Percentiles rank a stretch among this genome's conserved stretches.
These are phyloP conservation scores for Periparus ater DNA, from an alignment of 2,797 vertebrate genomes.

Conservation along the genomic window DNA sequence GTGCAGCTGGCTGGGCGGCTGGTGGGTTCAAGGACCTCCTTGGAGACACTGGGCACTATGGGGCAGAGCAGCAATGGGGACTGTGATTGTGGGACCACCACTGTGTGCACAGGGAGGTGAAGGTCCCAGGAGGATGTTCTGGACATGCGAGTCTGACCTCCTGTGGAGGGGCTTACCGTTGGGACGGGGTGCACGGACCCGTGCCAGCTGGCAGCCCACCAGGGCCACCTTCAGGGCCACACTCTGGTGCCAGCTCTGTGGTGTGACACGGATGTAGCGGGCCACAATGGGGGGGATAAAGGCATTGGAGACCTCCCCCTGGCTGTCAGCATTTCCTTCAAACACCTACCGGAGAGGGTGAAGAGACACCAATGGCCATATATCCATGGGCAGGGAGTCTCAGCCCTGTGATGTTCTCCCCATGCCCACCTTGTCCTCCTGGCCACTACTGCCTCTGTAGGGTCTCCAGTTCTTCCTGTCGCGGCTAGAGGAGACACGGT, in stretches of 20 bases:
- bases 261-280: slow-evolving; percentile 80
- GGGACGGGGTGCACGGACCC: not conserved
- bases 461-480: slow-evolving; percentile 83
- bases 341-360: slow-evolving; percentile 77
- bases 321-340: slow-evolving; percentile 77
- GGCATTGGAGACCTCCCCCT: slow-evolving; percentile 77
- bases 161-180: not conserved
- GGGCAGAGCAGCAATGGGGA: not conserved
- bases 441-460: slow-evolving; percentile 77
- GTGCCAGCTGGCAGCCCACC: slow-evolving; percentile 75
- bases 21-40: slow-evolving; percentile 6
- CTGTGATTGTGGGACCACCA: fast-evolving
- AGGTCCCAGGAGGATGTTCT: fast-evolving
- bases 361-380: fast-evolving
- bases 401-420: not conserved
- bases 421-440: slow-evolving; percentile 78
- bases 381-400: fast-evolving
- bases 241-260: slow-evolving; percentile 74
- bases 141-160: too few relatives aligned
- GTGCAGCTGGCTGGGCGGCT: not conserved
- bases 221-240: slow-evolving; percentile 77
- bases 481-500: slow-evolving; percentile 80
- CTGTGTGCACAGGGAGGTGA: fast-evolving
- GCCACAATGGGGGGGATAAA: slow-evolving; percentile 80
- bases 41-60: not conserved